Percentiles rank a stretch among this genome's conserved stretches.
phyloP scores from a whole-genome alignment of 2,888 invertebrate genomes.

The Dione juno region DNA sequence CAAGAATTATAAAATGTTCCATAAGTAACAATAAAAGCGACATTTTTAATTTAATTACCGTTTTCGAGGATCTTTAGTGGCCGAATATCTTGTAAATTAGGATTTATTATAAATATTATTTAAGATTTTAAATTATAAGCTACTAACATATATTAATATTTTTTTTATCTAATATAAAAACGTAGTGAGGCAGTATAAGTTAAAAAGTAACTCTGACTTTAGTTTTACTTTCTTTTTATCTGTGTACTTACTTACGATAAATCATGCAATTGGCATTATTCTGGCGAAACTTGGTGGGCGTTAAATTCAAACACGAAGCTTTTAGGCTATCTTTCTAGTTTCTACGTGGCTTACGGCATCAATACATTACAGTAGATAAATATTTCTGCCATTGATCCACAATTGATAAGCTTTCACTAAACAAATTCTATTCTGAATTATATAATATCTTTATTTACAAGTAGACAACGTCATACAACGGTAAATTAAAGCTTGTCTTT shows the following conservation, averaged over 20 bases:
- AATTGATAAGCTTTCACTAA: slow-evolving; percentile 8
- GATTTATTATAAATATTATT: too few species aligned
- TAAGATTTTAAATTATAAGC: not conserved
- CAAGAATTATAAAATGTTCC: not conserved
- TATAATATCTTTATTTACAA: not conserved
- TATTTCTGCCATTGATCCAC: not conserved
- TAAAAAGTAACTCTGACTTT: not conserved
- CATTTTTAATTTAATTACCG: not conserved
- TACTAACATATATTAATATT: not conserved
- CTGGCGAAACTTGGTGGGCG: slow-evolving; percentile 7
- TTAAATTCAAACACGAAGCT: slow-evolving; percentile 13
- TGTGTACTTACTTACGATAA: not conserved
- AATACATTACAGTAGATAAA: slow-evolving; percentile 6
- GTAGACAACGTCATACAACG: not conserved
- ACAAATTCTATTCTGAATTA: not conserved
- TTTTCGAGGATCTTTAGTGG: not conserved
- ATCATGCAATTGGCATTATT: slow-evolving; percentile 6
- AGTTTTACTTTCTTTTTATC: not conserved
- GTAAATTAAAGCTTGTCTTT: slow-evolving; percentile 7
- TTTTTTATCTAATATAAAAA: not conserved
- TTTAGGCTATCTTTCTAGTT: not conserved
- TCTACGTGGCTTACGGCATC: not conserved
- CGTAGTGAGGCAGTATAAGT: not conserved
- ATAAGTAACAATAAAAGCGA: not conserved
- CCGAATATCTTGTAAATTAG: too few species aligned